These are phyloP conservation scores for Propithecus perrieri DNA, from an alignment of 2,797 vertebrate genomes.

Conservation along the genomic window DNA sequence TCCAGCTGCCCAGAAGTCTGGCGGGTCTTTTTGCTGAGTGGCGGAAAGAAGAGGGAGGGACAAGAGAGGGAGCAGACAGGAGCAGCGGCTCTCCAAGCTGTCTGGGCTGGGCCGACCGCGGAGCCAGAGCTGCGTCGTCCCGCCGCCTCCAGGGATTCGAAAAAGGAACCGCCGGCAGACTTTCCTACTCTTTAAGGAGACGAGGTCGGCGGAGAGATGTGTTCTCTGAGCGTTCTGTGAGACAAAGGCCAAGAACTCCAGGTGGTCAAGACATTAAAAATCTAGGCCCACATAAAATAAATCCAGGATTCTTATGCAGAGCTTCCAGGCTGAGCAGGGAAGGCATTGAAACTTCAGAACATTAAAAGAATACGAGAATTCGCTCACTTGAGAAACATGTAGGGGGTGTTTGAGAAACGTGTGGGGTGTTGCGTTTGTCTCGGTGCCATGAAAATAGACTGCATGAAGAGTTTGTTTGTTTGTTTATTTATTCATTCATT, in stretches of 20 bases:
- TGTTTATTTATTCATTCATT: background rate
- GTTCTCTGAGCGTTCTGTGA: background rate
- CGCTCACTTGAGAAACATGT: background rate
- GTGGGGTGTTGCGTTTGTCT: background rate
- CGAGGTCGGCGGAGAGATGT: background rate
- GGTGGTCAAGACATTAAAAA: constrained; percentile 31
- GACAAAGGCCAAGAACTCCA: background rate
- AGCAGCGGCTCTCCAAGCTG: background rate
- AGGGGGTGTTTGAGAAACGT: background rate
- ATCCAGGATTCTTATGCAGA: background rate
- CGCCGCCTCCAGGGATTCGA: background rate
- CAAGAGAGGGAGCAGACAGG: background rate
- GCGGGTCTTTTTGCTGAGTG: background rate
- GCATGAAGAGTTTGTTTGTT: background rate
- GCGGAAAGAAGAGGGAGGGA: background rate
- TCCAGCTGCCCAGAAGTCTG: background rate
- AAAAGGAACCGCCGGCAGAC: background rate
- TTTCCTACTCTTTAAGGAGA: constrained; percentile 4
- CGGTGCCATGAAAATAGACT: background rate
- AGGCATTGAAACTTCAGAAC: background rate
- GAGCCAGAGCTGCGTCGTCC: background rate
- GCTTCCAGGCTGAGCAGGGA: background rate
- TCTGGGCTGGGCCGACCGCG: background rate
- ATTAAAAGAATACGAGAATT: constrained; percentile 45
- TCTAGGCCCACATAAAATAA: constrained; percentile 9